Conservation (phyloP, 2,888 invertebrate genomes). For the Caenorhabditis imperialis region DNA sequence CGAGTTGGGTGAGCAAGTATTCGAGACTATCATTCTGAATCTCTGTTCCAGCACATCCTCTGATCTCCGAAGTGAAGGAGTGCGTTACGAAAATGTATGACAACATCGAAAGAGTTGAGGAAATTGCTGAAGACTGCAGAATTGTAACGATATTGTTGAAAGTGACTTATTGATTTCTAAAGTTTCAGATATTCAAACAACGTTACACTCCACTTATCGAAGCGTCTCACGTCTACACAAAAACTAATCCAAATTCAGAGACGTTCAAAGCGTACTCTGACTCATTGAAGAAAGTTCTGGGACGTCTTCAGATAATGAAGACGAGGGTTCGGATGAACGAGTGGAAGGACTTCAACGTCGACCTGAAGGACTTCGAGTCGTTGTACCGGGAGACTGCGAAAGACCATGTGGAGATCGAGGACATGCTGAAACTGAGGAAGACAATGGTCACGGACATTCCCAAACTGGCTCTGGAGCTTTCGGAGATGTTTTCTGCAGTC, state of each 20-base stretch:
- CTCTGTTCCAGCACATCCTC: constrained; percentile 50
- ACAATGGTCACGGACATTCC: constrained; percentile 62
- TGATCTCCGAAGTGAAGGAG: constrained; percentile 45
- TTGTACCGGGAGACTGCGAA: constrained; percentile 64
- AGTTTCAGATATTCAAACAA: constrained; percentile 59
- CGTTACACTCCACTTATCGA: constrained; percentile 59
- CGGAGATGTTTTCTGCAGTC: constrained; percentile 27
- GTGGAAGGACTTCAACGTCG: constrained; percentile 66
- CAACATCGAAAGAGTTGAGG: constrained; percentile 44
- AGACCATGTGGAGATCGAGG: constrained; percentile 66
- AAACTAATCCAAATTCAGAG: constrained; percentile 26
- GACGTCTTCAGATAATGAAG: constrained; percentile 37
- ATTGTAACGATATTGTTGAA: constrained; percentile 25
- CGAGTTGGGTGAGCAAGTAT: constrained; percentile 24
- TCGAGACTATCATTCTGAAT: background rate
- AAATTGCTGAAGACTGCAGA: constrained; percentile 54
- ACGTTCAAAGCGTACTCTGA: constrained; percentile 40
- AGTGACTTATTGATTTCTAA: background rate
- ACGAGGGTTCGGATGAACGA: constrained; percentile 58
- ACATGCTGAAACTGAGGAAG: constrained; percentile 70
- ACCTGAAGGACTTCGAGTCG: constrained; percentile 62
- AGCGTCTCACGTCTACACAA: constrained; percentile 53
- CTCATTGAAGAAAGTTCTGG: constrained; percentile 31
- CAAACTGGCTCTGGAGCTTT: constrained; percentile 20
- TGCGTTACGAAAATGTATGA: constrained; percentile 60